These are phyloP conservation scores for Buphagus erythrorhynchus DNA, from an alignment of 2,797 vertebrate species.

Conservation along the genomic window DNA sequence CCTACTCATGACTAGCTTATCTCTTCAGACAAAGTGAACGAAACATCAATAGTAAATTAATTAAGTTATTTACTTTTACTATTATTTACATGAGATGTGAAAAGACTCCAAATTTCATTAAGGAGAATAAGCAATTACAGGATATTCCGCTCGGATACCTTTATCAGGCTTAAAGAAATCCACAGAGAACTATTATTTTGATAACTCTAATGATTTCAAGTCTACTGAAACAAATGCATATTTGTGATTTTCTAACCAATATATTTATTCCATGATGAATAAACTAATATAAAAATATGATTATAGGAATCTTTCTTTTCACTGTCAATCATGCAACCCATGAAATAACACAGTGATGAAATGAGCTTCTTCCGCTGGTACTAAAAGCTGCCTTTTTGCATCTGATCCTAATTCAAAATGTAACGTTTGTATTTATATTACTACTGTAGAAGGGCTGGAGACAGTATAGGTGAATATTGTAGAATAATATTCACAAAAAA, in stretches of 20 bases:
- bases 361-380: neutral
- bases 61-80: slow-evolving; percentile 46
- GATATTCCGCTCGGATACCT: slow-evolving; percentile 57
- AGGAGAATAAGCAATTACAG: slow-evolving; percentile 65
- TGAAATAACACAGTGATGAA: slow-evolving; percentile 1
- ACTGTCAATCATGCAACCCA: slow-evolving; percentile 28
- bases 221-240: slow-evolving; percentile 41
- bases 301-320: slow-evolving; percentile 13
- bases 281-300: slow-evolving; percentile 40
- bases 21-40: slow-evolving; percentile 46
- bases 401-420: neutral
- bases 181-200: slow-evolving; percentile 55
- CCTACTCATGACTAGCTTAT: neutral
- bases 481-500: neutral
- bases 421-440: neutral
- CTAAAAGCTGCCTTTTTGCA: neutral
- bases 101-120: slow-evolving; percentile 55
- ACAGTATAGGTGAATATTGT: neutral
- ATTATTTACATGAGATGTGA: slow-evolving; percentile 56
- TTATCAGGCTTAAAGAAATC: slow-evolving; percentile 59
- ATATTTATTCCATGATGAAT: slow-evolving; percentile 36
- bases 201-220: slow-evolving; percentile 70
- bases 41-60: slow-evolving; percentile 63
- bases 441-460: neutral
- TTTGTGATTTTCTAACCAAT: slow-evolving; percentile 56